Evolutionary conservation across 2,888 invertebrate species (phyloP).

Genomic region (Ditula angustiorana): DNA sequence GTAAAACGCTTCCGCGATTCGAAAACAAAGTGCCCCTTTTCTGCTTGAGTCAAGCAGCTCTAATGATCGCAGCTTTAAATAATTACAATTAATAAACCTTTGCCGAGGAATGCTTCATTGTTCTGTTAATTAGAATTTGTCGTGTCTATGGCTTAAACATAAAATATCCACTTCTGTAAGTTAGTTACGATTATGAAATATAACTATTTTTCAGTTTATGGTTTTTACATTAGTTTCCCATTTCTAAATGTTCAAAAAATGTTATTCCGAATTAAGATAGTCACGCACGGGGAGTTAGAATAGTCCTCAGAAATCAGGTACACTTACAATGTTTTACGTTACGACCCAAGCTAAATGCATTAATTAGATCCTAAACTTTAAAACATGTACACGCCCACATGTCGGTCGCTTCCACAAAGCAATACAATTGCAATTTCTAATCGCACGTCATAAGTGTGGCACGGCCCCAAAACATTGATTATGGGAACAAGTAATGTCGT

Average conservation of each 20-base stretch:
- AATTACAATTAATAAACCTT: slow-evolving; percentile 43
- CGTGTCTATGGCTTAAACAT: neutral
- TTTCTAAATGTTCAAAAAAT: no score
- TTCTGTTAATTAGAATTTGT: neutral
- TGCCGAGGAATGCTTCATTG: slow-evolving; percentile 13
- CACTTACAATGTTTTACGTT: slow-evolving; percentile 24
- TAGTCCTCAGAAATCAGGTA: neutral
- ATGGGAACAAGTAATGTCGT: slow-evolving; percentile 80
- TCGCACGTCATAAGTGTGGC: slow-evolving; percentile 77
- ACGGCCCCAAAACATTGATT: slow-evolving; percentile 81
- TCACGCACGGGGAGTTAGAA: neutral
- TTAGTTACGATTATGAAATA: no score
- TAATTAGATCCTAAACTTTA: slow-evolving; percentile 31
- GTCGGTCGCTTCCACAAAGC: slow-evolving; percentile 63
- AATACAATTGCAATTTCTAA: slow-evolving; percentile 81
- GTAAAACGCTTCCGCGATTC: slow-evolving; percentile 61
- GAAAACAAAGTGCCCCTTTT: slow-evolving; percentile 47
- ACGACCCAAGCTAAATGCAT: slow-evolving; percentile 23
- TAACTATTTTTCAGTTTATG: no score
- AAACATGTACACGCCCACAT: slow-evolving; percentile 69
- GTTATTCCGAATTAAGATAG: neutral
- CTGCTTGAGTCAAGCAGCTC: slow-evolving; percentile 57
- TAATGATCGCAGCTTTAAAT: slow-evolving; percentile 58
- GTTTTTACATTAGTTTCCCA: no score
- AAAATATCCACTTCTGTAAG: no score